Conservation (phyloP, 2,797 vertebrate species). For the Ciconia nigra region DNA sequence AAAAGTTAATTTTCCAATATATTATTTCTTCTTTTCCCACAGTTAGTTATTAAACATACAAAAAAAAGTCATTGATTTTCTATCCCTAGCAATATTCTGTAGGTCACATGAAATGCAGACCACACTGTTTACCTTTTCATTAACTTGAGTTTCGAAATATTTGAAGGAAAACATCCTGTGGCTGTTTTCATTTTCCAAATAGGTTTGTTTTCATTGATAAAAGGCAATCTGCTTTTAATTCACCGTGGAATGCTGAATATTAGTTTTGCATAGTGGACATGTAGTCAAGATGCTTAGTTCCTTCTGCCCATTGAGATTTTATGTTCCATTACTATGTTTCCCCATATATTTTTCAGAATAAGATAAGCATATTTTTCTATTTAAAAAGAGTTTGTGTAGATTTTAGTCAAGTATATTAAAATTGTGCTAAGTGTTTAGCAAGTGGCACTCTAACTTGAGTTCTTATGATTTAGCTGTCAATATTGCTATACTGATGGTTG, state of each 20-base stretch:
- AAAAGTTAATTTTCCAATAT: background rate
- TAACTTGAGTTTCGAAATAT: constrained; percentile 44
- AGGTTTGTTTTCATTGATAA: constrained; percentile 52
- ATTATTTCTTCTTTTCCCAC: background rate
- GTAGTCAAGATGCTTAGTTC: constrained; percentile 26
- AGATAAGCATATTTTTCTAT: background rate
- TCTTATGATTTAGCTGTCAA: background rate
- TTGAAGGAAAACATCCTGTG: constrained; percentile 50
- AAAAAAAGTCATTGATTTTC: background rate
- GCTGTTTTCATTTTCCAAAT: constrained; percentile 32
- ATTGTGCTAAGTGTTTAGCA: background rate
- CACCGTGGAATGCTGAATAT: constrained; percentile 46
- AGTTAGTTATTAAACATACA: background rate
- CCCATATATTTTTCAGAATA: background rate
- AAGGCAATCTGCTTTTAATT: constrained; percentile 54
- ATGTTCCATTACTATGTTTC: background rate
- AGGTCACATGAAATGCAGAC: constrained; percentile 2
- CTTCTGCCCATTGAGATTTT: background rate
- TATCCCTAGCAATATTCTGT: background rate
- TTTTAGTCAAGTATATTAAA: background rate
- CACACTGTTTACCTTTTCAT: constrained; percentile 41
- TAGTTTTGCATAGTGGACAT: constrained; percentile 4
- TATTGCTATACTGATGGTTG: background rate
- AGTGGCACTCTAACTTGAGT: background rate
- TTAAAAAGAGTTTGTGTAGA: background rate